These are phyloP conservation scores for Dinomys branickii DNA, from an alignment of 2,113 vertebrate genomes.

Conservation along the genomic window DNA sequence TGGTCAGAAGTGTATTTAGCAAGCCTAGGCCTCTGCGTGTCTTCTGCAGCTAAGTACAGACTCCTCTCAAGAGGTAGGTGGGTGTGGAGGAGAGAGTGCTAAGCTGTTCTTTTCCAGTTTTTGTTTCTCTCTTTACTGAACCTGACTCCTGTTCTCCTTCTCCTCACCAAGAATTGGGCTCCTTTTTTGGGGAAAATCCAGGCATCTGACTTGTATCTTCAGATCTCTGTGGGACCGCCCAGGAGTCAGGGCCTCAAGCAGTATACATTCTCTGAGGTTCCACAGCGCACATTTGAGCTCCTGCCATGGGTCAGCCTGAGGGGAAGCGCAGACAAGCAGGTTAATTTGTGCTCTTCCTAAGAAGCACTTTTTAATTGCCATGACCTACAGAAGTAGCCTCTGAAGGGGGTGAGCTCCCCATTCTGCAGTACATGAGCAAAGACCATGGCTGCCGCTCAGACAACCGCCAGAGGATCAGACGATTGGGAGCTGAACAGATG, in stretches of 20 bases:
- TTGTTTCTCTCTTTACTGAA: background rate
- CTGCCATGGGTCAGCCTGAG: background rate
- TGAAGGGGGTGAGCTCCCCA: background rate
- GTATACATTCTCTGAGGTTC: background rate
- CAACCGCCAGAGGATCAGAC: background rate
- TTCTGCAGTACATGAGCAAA: background rate
- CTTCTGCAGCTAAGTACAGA: background rate
- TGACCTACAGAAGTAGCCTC: background rate
- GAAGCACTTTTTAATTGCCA: background rate
- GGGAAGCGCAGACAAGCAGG: background rate
- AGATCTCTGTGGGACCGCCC: background rate
- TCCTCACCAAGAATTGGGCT: background rate
- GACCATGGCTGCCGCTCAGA: background rate
- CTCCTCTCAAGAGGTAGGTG: background rate
- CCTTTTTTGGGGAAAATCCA: background rate
- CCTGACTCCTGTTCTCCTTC: background rate
- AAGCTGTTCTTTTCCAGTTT: background rate
- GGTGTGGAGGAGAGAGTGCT: background rate
- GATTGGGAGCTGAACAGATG: background rate
- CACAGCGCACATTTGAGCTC: background rate
- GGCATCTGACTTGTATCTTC: background rate
- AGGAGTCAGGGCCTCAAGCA: background rate
- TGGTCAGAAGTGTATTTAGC: background rate
- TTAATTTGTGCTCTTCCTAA: background rate
- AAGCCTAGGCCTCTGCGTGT: background rate